A percentile compares a stretch with the other conserved stretches of the same genome.
These are phyloP conservation scores for Aradus depressus DNA, from an alignment of 2,888 invertebrate genomes.

Conservation along the genomic window DNA sequence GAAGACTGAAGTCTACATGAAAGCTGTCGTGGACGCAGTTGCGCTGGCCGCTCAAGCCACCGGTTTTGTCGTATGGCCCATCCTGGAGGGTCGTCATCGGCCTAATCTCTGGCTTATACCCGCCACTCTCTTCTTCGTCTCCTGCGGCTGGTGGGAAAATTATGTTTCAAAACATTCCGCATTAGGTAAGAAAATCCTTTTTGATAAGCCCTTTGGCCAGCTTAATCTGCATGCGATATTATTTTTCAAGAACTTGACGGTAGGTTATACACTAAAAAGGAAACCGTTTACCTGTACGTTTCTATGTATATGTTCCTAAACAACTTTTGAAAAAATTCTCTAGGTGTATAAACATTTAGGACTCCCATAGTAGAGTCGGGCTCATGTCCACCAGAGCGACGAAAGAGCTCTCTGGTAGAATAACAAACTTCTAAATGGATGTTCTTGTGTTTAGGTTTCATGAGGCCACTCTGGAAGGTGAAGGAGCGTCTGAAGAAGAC, in stretches of 20 bases:
- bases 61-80: slow-evolving; percentile 86
- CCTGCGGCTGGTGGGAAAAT: slow-evolving; percentile 97
- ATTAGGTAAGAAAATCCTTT: slow-evolving; percentile 44
- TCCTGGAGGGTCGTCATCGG: slow-evolving; percentile 52
- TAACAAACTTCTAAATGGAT: neutral
- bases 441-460: slow-evolving; percentile 44
- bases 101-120: slow-evolving; percentile 77
- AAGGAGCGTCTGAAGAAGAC: slow-evolving; percentile 68
- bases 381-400: no score
- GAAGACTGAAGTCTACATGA: slow-evolving; percentile 36
- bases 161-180: slow-evolving; percentile 81
- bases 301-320: neutral
- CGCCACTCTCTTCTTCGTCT: slow-evolving; percentile 69
- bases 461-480: slow-evolving; percentile 61
- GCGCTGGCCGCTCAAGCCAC: slow-evolving; percentile 83
- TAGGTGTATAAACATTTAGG: no score
- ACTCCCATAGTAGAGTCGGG: no score
- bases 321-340: neutral
- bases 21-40: slow-evolving; percentile 69
- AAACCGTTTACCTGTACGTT: no score
- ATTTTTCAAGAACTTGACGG: neutral
- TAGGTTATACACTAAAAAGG: neutral
- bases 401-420: no score
- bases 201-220: neutral
- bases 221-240: neutral